Conservation (phyloP, 2,113 vertebrate species). For the Falco punctatus region DNA sequence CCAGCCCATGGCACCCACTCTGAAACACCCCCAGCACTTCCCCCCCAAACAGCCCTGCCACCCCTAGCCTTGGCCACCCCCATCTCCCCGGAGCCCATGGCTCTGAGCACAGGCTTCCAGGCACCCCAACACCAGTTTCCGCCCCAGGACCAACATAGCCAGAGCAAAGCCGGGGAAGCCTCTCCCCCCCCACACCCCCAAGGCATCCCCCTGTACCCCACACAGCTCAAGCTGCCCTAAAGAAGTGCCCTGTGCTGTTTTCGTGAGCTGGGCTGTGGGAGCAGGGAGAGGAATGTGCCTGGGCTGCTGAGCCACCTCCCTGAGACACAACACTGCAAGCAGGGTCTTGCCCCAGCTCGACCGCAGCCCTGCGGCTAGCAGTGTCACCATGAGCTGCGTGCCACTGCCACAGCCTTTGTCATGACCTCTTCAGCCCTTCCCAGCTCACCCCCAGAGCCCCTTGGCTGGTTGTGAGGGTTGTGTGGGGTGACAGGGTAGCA, state of each 20-base stretch:
- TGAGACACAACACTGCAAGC: background rate
- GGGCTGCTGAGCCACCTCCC: background rate
- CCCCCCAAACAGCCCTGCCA: background rate
- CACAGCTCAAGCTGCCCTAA: background rate
- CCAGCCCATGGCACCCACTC: background rate
- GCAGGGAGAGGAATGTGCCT: background rate
- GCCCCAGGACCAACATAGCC: background rate
- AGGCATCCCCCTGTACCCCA: background rate
- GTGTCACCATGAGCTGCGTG: fast-evolving
- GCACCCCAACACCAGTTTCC: background rate
- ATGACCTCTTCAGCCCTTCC: background rate
- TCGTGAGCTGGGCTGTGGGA: background rate
- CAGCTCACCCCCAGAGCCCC: background rate
- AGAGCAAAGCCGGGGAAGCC: background rate
- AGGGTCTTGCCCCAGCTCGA: background rate
- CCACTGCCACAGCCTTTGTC: background rate
- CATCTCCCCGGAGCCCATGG: background rate
- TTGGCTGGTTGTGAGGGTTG: background rate
- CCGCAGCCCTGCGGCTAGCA: background rate
- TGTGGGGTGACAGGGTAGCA: background rate
- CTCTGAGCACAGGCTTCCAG: background rate
- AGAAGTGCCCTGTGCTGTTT: background rate
- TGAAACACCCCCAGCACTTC: background rate
- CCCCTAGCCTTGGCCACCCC: background rate
- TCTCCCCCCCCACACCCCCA: too few relatives aligned